phyloP scores from a whole-genome alignment of 2,113 vertebrate genomes.

The Aegotheles bennettii region DNA sequence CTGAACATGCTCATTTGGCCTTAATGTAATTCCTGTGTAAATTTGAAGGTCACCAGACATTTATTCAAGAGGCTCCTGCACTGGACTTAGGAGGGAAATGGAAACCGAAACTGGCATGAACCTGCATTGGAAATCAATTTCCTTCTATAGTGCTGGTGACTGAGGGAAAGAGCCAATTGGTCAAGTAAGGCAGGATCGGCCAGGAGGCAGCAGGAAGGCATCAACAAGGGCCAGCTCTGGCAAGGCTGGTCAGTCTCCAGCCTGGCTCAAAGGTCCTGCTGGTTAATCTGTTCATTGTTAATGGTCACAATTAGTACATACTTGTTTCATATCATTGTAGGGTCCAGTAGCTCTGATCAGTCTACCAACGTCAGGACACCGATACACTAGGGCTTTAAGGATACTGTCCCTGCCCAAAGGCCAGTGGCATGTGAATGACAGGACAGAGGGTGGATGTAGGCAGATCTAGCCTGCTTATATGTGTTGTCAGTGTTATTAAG shows the following conservation, averaged over 20 bases:
- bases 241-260: not conserved
- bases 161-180: not conserved
- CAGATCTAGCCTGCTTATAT: not conserved
- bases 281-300: not conserved
- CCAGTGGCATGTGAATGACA: not conserved
- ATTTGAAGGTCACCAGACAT: slow-evolving; percentile 25
- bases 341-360: not conserved
- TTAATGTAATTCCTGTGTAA: not conserved
- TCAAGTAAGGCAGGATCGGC: not conserved
- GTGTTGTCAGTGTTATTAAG: not conserved
- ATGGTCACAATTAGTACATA: not conserved
- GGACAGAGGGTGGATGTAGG: not conserved
- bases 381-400: not conserved
- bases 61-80: slow-evolving; percentile 9
- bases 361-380: not conserved
- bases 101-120: not conserved
- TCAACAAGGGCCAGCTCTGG: not conserved
- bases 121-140: not conserved
- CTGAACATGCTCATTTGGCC: slow-evolving; percentile 26
- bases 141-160: not conserved
- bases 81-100: not conserved
- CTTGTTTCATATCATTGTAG: not conserved
- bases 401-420: not conserved
- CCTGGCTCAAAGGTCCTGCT: not conserved
- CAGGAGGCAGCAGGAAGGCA: not conserved